phyloP scores from a whole-genome alignment of 2,888 invertebrate genomes.

The Agrochola lychnidis region DNA sequence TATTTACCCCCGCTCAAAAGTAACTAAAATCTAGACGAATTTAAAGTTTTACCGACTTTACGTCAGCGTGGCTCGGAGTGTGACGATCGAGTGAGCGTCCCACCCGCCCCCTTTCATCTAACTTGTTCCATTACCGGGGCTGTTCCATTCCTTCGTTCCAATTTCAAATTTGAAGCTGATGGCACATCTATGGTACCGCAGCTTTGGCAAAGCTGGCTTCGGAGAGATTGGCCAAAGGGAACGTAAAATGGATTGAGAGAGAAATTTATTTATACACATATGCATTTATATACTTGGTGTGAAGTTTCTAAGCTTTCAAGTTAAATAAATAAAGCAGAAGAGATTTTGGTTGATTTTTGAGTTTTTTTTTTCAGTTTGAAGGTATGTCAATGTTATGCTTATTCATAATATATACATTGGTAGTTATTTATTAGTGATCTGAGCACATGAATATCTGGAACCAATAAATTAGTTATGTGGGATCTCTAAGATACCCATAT shows the following conservation, averaged over 20 bases:
- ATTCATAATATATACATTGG: background rate
- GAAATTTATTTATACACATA: conserved; percentile 20
- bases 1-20: conserved; percentile 65
- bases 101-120: conserved; percentile 86
- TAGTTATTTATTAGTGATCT: background rate
- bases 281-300: background rate
- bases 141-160: conserved; percentile 90
- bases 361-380: no score
- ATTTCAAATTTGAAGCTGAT: conserved; percentile 90
- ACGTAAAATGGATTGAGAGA: conserved; percentile 49
- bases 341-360: background rate
- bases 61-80: conserved; percentile 70
- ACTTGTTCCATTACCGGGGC: conserved; percentile 88
- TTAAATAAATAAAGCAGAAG: background rate
- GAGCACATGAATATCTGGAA: background rate
- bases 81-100: conserved; percentile 74
- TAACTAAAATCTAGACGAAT: conserved; percentile 75
- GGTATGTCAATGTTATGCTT: background rate
- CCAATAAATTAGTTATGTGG: background rate
- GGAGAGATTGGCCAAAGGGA: conserved; percentile 70
- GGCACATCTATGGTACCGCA: conserved; percentile 85
- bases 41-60: conserved; percentile 79
- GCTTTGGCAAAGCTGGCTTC: conserved; percentile 72
- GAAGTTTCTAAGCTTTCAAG: background rate
- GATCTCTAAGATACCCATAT: background rate